A percentile compares a stretch with the other conserved stretches of the same genome.
phyloP scores from a whole-genome alignment of 2,888 invertebrate species.

The Scaptomyza caliginosa region DNA sequence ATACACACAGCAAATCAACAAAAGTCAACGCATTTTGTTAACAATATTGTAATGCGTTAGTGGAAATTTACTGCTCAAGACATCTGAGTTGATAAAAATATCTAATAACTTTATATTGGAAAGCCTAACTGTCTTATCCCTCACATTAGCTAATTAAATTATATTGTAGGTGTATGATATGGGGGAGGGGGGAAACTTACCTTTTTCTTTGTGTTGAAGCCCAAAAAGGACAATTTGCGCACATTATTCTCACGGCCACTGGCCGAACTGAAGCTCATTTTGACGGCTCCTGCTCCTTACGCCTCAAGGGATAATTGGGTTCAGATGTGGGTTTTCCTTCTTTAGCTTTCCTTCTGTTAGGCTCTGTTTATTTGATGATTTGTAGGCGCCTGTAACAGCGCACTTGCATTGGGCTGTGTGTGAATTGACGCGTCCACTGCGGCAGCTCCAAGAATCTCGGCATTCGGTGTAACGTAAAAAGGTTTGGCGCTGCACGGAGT shows the following conservation, averaged over 20 bases:
- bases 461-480: constrained; percentile 68
- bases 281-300: constrained; percentile 24
- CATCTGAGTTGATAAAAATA: neutral
- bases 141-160: constrained; percentile 23
- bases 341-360: neutral
- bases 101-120: constrained; percentile 32
- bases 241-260: constrained; percentile 85
- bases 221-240: constrained; percentile 90
- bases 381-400: constrained; percentile 50
- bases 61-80: constrained; percentile 22
- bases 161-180: neutral
- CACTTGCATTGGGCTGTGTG: constrained; percentile 54
- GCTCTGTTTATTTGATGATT: constrained; percentile 64
- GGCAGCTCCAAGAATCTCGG: constrained; percentile 77
- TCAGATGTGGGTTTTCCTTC: neutral
- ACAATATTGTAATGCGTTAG: neutral
- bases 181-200: constrained; percentile 75
- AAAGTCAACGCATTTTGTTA: constrained; percentile 29
- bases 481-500: constrained; percentile 5
- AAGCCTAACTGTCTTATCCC: neutral
- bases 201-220: constrained; percentile 86
- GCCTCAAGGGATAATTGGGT: constrained; percentile 5
- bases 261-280: constrained; percentile 82
- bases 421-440: constrained; percentile 60
- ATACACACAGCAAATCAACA: constrained; percentile 15